A percentile compares a stretch with the other conserved stretches of the same genome.
Evolutionary conservation across 1,140 invertebrate genomes (phyloP).

Genomic region (Bombus turneri): DNA sequence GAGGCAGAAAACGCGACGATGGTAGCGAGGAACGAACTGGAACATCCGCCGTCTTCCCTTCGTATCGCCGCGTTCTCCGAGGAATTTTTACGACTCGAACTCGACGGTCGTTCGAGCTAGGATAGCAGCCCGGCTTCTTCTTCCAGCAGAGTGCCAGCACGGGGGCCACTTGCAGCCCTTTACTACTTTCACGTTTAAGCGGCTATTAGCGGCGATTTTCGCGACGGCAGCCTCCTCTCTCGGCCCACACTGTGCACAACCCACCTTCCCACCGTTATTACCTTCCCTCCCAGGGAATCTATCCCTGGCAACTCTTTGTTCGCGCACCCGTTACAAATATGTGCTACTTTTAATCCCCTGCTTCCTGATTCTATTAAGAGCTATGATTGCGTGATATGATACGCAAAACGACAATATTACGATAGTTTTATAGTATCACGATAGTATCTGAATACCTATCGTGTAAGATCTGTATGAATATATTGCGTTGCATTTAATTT

Average conservation of each 20-base stretch:
- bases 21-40: conserved; percentile 20
- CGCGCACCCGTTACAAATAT: conserved; percentile 40
- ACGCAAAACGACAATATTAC: no score
- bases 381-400: no score
- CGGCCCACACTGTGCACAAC: neutral
- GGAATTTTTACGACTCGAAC: conserved; percentile 63
- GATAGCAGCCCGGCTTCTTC: conserved; percentile 12
- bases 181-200: conserved; percentile 66
- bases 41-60: conserved; percentile 49
- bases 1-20: neutral
- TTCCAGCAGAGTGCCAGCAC: conserved; percentile 3
- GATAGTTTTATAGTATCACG: no score
- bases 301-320: conserved; percentile 56
- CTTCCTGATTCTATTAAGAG: neutral
- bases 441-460: no score
- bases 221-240: conserved; percentile 41
- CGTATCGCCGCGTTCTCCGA: conserved; percentile 55
- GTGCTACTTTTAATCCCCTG: conserved; percentile 1
- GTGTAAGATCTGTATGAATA: no score
- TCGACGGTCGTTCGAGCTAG: conserved; percentile 42
- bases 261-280: conserved; percentile 23
- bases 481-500: no score
- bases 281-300: conserved; percentile 32
- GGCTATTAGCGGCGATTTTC: conserved; percentile 65
- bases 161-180: conserved; percentile 49